These are phyloP conservation scores for Mormyrus proboscirostris DNA, from an alignment of 2,797 vertebrate genomes.

Conservation along the genomic window DNA sequence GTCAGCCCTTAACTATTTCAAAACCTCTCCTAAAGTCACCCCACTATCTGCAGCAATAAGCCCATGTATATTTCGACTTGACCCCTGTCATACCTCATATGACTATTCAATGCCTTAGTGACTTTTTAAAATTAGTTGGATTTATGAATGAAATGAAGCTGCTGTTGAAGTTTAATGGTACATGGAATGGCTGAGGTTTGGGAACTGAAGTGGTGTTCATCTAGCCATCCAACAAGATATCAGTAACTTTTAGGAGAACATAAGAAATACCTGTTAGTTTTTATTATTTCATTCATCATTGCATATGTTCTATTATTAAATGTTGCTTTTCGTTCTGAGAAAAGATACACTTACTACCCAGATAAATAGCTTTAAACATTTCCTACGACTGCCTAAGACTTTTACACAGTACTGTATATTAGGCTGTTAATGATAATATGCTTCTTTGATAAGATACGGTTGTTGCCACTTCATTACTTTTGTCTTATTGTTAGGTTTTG, in stretches of 20 bases:
- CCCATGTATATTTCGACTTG: neutral
- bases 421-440: neutral
- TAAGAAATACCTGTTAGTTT: neutral
- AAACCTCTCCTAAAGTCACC: neutral
- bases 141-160: neutral
- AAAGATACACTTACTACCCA: neutral
- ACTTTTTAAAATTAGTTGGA: neutral
- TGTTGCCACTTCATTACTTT: neutral
- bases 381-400: neutral
- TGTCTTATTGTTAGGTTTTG: neutral
- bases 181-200: neutral
- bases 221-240: neutral
- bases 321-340: neutral
- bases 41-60: neutral
- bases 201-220: neutral
- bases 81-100: neutral
- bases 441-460: neutral
- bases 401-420: neutral
- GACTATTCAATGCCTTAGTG: neutral
- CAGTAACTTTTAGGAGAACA: neutral
- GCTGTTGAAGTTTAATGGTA: neutral
- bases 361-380: neutral
- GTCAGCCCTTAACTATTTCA: neutral
- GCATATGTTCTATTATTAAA: neutral
- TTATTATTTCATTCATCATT: neutral